These are phyloP conservation scores for Hypsibius dujardini DNA, from an alignment of 1,140 invertebrate species.

Conservation along the genomic window DNA sequence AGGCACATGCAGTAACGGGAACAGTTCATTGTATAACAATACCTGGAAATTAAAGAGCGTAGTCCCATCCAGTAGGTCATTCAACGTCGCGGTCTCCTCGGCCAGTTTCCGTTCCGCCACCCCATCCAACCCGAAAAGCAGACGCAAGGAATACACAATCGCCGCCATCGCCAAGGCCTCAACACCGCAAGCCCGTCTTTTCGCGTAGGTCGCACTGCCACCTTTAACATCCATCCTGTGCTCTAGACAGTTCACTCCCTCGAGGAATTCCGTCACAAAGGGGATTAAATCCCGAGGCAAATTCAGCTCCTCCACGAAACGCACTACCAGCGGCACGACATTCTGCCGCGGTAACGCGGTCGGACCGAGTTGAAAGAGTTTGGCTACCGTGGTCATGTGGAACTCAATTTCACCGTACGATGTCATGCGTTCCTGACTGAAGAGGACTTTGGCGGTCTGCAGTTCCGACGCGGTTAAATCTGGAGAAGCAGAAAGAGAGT, in stretches of 20 bases:
- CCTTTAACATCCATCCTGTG: not conserved
- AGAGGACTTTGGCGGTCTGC: not conserved
- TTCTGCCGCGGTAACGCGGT: not conserved
- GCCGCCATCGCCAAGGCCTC: not conserved
- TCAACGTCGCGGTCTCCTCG: not conserved
- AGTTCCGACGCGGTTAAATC: too few relatives aligned
- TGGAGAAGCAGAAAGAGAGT: too few relatives aligned
- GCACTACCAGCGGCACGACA: not conserved
- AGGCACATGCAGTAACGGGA: too few relatives aligned
- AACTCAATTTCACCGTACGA: not conserved
- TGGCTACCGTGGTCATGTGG: not conserved
- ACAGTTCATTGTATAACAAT: not conserved
- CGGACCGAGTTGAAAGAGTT: not conserved
- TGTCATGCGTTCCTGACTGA: not conserved
- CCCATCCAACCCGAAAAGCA: slow-evolving; percentile 8
- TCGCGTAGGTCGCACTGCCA: not conserved
- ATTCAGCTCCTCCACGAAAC: slow-evolving; percentile 6
- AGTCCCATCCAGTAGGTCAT: not conserved
- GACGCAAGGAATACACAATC: not conserved
- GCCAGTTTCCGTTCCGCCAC: not conserved
- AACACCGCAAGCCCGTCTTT: not conserved
- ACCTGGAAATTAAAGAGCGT: slow-evolving; percentile 7
- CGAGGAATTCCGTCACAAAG: not conserved
- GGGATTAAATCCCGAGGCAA: not conserved
- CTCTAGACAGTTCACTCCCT: not conserved